phyloP scores from a whole-genome alignment of 2,888 invertebrate genomes.

The Troides oblongomaculatus region DNA sequence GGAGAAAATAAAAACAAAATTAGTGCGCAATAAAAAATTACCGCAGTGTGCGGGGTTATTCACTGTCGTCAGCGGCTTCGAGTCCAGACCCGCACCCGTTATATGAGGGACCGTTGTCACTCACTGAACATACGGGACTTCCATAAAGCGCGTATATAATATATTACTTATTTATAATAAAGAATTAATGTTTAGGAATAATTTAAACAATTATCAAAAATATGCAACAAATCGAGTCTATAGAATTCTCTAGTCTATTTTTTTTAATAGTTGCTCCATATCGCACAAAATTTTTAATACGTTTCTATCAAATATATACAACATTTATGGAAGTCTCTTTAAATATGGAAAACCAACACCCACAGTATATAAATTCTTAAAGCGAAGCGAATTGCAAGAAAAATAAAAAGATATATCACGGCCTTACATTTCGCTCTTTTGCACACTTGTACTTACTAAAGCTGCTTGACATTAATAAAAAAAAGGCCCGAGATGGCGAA shows the following conservation, averaged over 20 bases:
- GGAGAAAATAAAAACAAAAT: constrained; percentile 48
- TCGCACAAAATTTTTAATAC: too few relatives aligned
- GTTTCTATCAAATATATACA: background rate
- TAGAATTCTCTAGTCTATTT: too few relatives aligned
- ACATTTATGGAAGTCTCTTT: constrained; percentile 8
- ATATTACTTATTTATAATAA: too few relatives aligned
- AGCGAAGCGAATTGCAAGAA: constrained; percentile 19
- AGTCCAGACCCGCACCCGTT: constrained; percentile 19
- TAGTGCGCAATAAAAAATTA: constrained; percentile 18
- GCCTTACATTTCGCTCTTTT: background rate
- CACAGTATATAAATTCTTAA: constrained; percentile 3
- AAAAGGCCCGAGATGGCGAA: too few relatives aligned
- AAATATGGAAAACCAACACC: constrained; percentile 19
- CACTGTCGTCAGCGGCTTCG: background rate
- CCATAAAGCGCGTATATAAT: constrained; percentile 3
- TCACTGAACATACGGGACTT: constrained; percentile 3
- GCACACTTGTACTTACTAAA: background rate
- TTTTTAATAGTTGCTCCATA: too few relatives aligned
- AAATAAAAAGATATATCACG: background rate
- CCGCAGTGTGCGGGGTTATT: constrained; percentile 13
- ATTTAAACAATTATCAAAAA: too few relatives aligned
- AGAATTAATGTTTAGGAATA: too few relatives aligned
- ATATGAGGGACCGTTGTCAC: background rate
- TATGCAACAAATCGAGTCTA: too few relatives aligned
- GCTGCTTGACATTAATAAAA: background rate